Evolutionary conservation across 1,140 invertebrate genomes (phyloP).

Genomic region (Aphelinus certus): DNA sequence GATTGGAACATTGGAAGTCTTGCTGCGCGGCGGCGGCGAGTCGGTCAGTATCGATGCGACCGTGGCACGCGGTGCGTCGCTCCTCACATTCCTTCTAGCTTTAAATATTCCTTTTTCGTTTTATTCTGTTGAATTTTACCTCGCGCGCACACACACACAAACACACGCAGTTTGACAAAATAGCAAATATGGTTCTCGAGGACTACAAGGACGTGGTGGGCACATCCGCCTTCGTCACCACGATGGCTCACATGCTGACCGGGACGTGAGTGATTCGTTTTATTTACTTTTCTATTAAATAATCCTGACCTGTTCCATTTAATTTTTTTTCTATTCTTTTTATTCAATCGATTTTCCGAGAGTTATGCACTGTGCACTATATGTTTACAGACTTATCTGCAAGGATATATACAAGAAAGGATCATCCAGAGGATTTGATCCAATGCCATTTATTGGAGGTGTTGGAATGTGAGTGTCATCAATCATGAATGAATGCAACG

Average conservation of each 20-base stretch:
- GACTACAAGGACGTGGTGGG: conserved; percentile 63
- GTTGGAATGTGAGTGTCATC: conserved; percentile 75
- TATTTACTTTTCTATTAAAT: too few species aligned
- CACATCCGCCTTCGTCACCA: conserved; percentile 54
- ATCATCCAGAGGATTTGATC: conserved; percentile 70
- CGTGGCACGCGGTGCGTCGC: neutral
- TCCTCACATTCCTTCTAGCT: too few species aligned
- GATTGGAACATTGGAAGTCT: neutral
- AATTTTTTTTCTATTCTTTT: too few species aligned
- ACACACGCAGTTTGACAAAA: neutral
- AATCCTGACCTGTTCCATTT: too few species aligned
- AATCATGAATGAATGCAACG: conserved; percentile 3
- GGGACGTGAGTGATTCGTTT: conserved; percentile 58
- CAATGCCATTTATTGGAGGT: conserved; percentile 79
- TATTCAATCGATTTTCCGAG: neutral
- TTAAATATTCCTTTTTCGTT: neutral
- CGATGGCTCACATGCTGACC: conserved; percentile 62
- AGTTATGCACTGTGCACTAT: neutral
- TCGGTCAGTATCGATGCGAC: conserved; percentile 5
- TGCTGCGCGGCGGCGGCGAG: neutral
- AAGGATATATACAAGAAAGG: conserved; percentile 75
- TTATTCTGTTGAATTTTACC: neutral
- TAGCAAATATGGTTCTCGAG: conserved; percentile 54
- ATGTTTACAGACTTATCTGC: conserved; percentile 68
- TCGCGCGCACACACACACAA: too few species aligned